Conservation (phyloP, 2,888 invertebrate species). For the Galerucella pusilla region DNA sequence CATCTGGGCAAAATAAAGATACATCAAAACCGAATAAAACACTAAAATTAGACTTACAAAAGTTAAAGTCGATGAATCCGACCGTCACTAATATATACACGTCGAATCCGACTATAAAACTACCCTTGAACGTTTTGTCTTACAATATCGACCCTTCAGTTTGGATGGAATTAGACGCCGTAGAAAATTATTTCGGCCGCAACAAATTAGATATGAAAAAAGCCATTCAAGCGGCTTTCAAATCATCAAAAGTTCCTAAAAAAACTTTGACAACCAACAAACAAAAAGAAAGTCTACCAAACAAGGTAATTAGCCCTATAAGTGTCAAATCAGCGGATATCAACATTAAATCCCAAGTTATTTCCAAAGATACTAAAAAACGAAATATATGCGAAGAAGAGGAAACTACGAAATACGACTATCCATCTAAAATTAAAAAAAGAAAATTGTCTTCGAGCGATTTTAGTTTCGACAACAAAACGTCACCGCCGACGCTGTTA, state of each 20-base stretch:
- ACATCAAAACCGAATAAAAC: neutral
- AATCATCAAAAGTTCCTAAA: neutral
- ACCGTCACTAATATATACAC: neutral
- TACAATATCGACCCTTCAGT: conserved; percentile 8
- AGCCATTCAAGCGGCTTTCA: neutral
- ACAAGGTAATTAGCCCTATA: neutral
- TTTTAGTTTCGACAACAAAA: no score
- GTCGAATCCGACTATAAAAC: neutral
- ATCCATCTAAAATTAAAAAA: neutral
- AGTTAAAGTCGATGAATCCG: neutral
- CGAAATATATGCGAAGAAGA: neutral
- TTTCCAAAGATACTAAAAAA: neutral
- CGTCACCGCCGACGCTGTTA: neutral
- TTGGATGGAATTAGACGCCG: conserved; percentile 14
- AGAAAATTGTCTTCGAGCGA: neutral
- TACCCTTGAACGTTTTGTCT: neutral
- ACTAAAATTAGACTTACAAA: neutral
- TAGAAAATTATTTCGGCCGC: conserved; percentile 15
- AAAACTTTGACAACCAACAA: neutral
- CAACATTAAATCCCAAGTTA: neutral
- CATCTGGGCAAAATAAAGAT: no score
- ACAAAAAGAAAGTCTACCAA: neutral
- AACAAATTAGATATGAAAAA: conserved; percentile 10
- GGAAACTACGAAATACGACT: neutral
- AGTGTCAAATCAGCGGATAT: neutral